Evolutionary conservation across 2,888 invertebrate species (phyloP).

Genomic region (Euclidia mi): DNA sequence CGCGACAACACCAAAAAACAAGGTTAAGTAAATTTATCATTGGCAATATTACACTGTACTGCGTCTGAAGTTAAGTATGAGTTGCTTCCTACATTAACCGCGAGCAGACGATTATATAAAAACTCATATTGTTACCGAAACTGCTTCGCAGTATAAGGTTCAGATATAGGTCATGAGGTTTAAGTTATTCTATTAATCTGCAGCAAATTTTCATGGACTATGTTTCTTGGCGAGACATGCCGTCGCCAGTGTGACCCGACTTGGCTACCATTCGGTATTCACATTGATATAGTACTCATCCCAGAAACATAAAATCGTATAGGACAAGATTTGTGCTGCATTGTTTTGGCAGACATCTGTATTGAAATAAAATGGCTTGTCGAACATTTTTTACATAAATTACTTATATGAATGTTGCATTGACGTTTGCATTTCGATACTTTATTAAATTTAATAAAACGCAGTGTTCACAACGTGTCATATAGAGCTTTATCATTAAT

Average conservation of each 20-base stretch:
- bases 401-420: too few relatives aligned
- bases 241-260: slow-evolving; percentile 50
- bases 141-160: slow-evolving; percentile 11
- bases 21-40: slow-evolving; percentile 42
- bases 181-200: slow-evolving; percentile 17
- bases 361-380: too few relatives aligned
- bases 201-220: slow-evolving; percentile 36
- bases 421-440: too few relatives aligned
- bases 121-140: slow-evolving; percentile 11
- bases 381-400: too few relatives aligned
- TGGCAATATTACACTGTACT: neutral
- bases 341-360: slow-evolving; percentile 4
- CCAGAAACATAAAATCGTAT: slow-evolving; percentile 25
- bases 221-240: slow-evolving; percentile 52
- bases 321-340: slow-evolving; percentile 1
- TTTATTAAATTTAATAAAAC: too few relatives aligned
- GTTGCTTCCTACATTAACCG: too few relatives aligned
- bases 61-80: too few relatives aligned
- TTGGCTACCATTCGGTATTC: slow-evolving; percentile 45
- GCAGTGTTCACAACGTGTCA: too few relatives aligned
- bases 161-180: slow-evolving; percentile 36
- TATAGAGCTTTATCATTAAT: too few relatives aligned
- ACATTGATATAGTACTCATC: slow-evolving; percentile 30
- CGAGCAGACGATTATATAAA: neutral
- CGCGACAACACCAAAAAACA: slow-evolving; percentile 43